These are phyloP conservation scores for Chirona hameri DNA, from an alignment of 2,888 invertebrate genomes.

Conservation along the genomic window DNA sequence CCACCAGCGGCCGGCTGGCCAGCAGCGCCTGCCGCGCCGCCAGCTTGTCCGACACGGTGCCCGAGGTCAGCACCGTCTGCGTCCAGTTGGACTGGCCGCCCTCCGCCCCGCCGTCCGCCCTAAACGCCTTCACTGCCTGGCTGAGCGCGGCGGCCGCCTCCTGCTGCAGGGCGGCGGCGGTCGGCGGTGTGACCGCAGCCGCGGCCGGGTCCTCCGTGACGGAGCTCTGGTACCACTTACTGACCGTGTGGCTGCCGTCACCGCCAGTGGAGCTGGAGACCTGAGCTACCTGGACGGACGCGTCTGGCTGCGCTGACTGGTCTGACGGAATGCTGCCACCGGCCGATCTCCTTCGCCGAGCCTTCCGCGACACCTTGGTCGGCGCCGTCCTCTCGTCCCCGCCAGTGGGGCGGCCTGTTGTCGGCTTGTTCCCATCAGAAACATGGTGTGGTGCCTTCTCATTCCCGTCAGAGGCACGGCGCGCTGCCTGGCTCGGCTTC, in stretches of 20 bases:
- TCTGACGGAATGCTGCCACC: background rate
- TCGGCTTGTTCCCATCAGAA: background rate
- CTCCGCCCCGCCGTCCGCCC: background rate
- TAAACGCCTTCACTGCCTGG: background rate
- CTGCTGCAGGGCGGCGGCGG: background rate
- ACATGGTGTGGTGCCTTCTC: too few relatives aligned
- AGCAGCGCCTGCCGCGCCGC: constrained; percentile 13
- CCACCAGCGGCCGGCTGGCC: background rate
- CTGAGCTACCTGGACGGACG: background rate
- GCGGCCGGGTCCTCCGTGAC: background rate
- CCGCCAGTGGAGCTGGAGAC: background rate
- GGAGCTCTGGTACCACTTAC: background rate
- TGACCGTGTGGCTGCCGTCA: background rate
- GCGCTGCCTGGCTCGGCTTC: too few relatives aligned
- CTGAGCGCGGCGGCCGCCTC: background rate
- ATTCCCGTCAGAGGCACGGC: too few relatives aligned
- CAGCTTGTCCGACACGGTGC: constrained; percentile 25
- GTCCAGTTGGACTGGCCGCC: background rate
- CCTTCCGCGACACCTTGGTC: too few relatives aligned
- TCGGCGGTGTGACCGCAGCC: too few relatives aligned
- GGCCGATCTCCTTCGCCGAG: background rate
- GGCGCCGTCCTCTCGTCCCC: too few relatives aligned
- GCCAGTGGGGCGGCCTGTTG: too few relatives aligned
- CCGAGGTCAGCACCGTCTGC: constrained; percentile 22
- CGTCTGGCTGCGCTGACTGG: too few relatives aligned